phyloP scores from a whole-genome alignment of 2,113 vertebrate genomes.

The Channa argus region DNA sequence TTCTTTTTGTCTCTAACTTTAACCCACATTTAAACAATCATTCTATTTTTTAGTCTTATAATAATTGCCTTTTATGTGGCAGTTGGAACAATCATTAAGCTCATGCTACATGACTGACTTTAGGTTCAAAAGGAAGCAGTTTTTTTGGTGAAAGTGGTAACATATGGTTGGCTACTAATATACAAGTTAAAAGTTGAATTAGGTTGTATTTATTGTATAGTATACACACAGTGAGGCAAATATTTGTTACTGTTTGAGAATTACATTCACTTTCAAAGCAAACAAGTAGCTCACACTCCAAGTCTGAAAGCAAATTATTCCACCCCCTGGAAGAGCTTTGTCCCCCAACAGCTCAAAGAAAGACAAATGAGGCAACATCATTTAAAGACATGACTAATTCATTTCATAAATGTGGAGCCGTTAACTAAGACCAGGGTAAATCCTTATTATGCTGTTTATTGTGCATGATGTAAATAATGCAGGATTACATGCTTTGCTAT shows the following conservation, averaged over 20 bases:
- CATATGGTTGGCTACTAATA: background rate
- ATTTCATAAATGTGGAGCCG: conserved; percentile 44
- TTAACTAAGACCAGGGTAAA: conserved; percentile 37
- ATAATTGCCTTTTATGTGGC: conserved; percentile 18
- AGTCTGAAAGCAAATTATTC: conserved; percentile 17
- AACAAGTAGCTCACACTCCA: background rate
- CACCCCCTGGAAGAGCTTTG: conserved; percentile 5
- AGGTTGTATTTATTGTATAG: background rate
- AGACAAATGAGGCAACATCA: conserved; percentile 40
- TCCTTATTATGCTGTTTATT: conserved; percentile 46
- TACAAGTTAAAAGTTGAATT: background rate
- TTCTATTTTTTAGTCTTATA: conserved; percentile 22
- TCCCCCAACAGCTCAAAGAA: conserved; percentile 33
- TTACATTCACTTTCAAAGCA: conserved; percentile 2
- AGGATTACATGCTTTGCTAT: conserved; percentile 50
- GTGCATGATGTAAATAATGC: conserved; percentile 57
- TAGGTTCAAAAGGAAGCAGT: background rate
- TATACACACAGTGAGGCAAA: background rate
- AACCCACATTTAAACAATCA: conserved; percentile 29
- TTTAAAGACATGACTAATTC: conserved; percentile 41
- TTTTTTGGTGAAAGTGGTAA: background rate
- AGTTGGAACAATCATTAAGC: conserved; percentile 20
- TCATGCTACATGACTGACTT: background rate
- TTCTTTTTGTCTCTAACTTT: conserved; percentile 33
- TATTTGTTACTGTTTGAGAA: background rate